A percentile compares a stretch with the other conserved stretches of the same genome.
phyloP scores from a whole-genome alignment of 2,888 invertebrate species.

The Apodemia hepburni region DNA sequence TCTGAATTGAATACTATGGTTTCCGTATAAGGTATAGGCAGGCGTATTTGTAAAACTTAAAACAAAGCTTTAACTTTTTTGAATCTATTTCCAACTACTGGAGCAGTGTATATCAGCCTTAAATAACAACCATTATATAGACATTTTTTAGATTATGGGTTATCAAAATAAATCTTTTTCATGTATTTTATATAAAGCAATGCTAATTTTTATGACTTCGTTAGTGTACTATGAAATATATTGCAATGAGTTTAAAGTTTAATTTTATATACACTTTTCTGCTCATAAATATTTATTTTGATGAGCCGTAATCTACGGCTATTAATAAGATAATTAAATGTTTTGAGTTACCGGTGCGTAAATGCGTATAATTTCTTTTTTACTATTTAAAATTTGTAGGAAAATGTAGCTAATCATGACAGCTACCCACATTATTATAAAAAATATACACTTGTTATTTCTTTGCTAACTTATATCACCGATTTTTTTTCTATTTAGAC shows the following conservation, averaged over 20 bases:
- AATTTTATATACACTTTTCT: not conserved
- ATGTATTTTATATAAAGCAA: not conserved
- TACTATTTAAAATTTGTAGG: not conserved
- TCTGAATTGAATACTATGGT: no score
- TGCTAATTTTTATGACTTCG: not conserved
- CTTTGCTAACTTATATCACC: no score
- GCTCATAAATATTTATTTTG: not conserved
- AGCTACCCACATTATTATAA: not conserved
- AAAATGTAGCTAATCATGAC: constrained; percentile 1
- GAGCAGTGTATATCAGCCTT: constrained; percentile 1
- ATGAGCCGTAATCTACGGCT: not conserved
- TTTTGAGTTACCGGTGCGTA: not conserved
- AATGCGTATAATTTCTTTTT: not conserved
- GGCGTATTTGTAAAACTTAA: no score
- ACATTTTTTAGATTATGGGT: not conserved
- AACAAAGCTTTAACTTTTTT: no score
- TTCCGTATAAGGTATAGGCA: no score
- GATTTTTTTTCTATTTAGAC: no score
- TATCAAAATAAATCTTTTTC: not conserved
- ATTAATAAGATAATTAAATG: not conserved
- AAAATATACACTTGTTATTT: no score
- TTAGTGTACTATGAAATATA: not conserved
- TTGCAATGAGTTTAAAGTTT: not conserved
- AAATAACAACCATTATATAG: not conserved
- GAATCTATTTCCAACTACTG: not conserved